Evolutionary conservation across 2,888 invertebrate genomes (phyloP).

Genomic region (Eupithecia subumbrata): DNA sequence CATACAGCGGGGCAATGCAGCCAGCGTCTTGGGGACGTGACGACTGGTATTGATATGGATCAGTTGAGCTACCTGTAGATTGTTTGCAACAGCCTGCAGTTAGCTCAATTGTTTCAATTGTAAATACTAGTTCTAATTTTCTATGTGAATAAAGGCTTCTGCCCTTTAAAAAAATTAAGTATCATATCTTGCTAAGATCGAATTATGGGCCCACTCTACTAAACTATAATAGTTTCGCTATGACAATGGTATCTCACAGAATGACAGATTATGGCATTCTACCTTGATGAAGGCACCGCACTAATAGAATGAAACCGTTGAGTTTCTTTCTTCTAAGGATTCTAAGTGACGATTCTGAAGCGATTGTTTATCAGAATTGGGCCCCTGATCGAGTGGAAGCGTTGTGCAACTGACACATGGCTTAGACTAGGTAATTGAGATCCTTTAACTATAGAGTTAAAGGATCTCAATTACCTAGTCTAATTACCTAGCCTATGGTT

Average conservation of each 20-base stretch:
- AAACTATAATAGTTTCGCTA: neutral
- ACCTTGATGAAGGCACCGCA: neutral
- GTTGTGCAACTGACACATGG: neutral
- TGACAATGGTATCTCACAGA: neutral
- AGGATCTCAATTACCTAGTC: too few relatives aligned
- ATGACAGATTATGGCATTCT: neutral
- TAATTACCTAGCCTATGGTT: too few relatives aligned
- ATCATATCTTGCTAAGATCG: neutral
- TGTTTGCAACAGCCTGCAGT: too few relatives aligned
- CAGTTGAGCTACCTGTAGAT: too few relatives aligned
- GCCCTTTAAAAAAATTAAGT: too few relatives aligned
- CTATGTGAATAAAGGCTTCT: too few relatives aligned
- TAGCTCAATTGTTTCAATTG: too few relatives aligned
- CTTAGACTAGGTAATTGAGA: neutral
- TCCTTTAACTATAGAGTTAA: neutral
- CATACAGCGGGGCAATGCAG: too few relatives aligned
- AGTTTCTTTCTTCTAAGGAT: neutral
- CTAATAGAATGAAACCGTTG: neutral
- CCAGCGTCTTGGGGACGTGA: too few relatives aligned
- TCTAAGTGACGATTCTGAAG: neutral
- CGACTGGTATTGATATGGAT: too few relatives aligned
- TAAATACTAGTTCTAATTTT: too few relatives aligned
- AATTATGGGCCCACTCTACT: neutral
- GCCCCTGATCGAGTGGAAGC: neutral
- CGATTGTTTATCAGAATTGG: neutral